Conservation (phyloP, 2,113 vertebrate species). For the Rynchops niger region DNA sequence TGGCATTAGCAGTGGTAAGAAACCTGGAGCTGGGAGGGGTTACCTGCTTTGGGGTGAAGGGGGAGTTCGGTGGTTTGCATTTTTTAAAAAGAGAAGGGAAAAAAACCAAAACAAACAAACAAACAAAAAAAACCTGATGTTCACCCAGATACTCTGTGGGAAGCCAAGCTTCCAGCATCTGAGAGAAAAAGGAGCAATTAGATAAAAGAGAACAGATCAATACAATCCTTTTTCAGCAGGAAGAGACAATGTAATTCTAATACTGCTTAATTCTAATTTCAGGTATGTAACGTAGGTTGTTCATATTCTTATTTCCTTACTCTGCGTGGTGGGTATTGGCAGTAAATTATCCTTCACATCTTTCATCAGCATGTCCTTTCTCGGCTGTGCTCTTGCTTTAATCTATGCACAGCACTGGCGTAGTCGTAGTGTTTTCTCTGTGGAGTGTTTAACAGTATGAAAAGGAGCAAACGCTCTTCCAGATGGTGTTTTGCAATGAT, state of each 20-base stretch:
- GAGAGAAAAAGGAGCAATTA: not conserved
- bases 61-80: not conserved
- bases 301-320: not conserved
- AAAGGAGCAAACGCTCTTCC: not conserved
- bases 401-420: not conserved
- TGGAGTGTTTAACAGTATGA: not conserved
- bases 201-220: not conserved
- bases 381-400: not conserved
- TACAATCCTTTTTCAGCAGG: not conserved
- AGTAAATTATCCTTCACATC: not conserved
- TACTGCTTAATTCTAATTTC: not conserved
- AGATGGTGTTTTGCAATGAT: not conserved
- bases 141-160: not conserved
- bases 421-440: not conserved
- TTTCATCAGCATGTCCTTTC: not conserved
- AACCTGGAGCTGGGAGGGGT: not conserved
- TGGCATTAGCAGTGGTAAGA: conserved; percentile 93
- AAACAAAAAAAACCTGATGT: fast-evolving
- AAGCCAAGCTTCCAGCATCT: not conserved
- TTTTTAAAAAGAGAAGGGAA: not conserved
- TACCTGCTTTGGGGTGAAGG: not conserved
- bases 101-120: too few relatives aligned
- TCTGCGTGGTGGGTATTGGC: not conserved
- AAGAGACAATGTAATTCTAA: not conserved
- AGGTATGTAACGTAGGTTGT: not conserved